Evolutionary conservation across 2,888 invertebrate species (phyloP).

Genomic region (Emmelina monodactyla): DNA sequence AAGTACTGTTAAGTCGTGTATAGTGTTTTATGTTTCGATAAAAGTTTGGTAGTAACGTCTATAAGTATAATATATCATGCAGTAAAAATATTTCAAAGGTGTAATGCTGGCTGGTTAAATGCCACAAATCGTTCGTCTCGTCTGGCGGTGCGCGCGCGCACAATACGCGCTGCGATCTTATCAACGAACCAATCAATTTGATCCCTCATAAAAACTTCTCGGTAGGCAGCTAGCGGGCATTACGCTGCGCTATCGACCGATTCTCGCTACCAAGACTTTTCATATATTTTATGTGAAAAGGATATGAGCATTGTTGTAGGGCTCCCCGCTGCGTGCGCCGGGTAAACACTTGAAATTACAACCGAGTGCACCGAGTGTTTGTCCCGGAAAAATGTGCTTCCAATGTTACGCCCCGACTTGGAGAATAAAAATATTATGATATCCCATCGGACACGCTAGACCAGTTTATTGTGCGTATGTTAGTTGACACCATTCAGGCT

Average conservation of each 20-base stretch:
- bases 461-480: background rate
- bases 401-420: slow-evolving; percentile 48
- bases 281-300: slow-evolving; percentile 67
- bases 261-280: slow-evolving; percentile 57
- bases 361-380: slow-evolving; percentile 38
- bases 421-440: too few relatives aligned
- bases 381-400: slow-evolving; percentile 50
- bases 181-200: slow-evolving; percentile 64
- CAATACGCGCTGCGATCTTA: slow-evolving; percentile 54
- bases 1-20: too few relatives aligned
- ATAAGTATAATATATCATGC: too few relatives aligned
- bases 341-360: slow-evolving; percentile 66
- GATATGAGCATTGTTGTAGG: slow-evolving; percentile 61
- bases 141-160: slow-evolving; percentile 17
- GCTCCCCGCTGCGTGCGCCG: slow-evolving; percentile 48
- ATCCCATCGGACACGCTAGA: background rate
- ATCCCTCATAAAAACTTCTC: slow-evolving; percentile 64
- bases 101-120: background rate
- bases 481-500: background rate
- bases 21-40: too few relatives aligned
- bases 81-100: background rate
- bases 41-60: too few relatives aligned
- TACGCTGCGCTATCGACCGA: slow-evolving; percentile 50
- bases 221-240: slow-evolving; percentile 50
- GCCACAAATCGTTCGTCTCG: background rate